phyloP scores from a whole-genome alignment of 2,888 invertebrate genomes.

The Scaptomyza cyrtandrae region DNA sequence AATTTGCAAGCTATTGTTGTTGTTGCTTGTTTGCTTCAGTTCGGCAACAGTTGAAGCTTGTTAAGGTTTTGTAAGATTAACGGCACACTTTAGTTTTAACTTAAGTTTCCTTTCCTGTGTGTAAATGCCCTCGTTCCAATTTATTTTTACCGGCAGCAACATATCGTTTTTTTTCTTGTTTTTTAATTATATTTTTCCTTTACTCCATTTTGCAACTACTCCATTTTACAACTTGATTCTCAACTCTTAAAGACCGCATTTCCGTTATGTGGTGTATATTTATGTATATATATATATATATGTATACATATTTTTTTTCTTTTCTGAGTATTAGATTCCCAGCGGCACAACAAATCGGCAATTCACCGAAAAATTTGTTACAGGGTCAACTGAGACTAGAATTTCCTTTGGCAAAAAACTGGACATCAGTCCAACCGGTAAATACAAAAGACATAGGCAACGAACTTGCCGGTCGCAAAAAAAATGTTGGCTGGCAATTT shows the following conservation, averaged over 20 bases:
- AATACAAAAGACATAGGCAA: constrained; percentile 72
- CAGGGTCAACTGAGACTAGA: constrained; percentile 73
- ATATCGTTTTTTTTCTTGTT: neutral
- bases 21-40: constrained; percentile 7
- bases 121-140: constrained; percentile 1
- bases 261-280: constrained; percentile 23
- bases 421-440: constrained; percentile 15
- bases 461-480: constrained; percentile 57
- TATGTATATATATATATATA: no score
- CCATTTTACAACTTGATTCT: constrained; percentile 5
- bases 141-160: constrained; percentile 2
- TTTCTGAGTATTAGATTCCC: constrained; percentile 13
- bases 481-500: constrained; percentile 50
- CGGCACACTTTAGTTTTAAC: constrained; percentile 20
- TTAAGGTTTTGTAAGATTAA: constrained; percentile 5
- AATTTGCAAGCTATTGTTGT: constrained; percentile 44
- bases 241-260: constrained; percentile 27
- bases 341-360: constrained; percentile 41
- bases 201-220: constrained; percentile 2
- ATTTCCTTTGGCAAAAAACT: constrained; percentile 63
- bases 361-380: constrained; percentile 69
- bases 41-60: neutral
- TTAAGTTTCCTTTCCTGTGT: constrained; percentile 4
- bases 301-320: neutral
- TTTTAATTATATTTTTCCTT: constrained; percentile 19